Evolutionary conservation across 1,140 invertebrate genomes (phyloP).

Genomic region (Bombus confusus): DNA sequence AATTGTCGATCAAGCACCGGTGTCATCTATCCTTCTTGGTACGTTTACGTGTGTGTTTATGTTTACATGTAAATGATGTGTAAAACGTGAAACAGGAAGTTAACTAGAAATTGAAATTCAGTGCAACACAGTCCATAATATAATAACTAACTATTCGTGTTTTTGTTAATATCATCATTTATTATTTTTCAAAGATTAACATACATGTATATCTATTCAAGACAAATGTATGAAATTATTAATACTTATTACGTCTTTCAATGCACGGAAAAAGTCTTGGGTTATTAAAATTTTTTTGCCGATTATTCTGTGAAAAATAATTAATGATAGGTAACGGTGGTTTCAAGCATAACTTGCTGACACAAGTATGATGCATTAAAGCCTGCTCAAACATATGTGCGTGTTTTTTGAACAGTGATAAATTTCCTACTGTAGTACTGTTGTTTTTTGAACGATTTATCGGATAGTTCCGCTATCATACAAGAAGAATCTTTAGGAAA

Average conservation of each 20-base stretch:
- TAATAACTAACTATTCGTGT: neutral
- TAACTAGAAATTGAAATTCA: neutral
- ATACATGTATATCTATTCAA: neutral
- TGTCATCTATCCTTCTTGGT: neutral
- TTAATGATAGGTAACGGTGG: neutral
- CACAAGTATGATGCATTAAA: neutral
- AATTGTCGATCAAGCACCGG: neutral
- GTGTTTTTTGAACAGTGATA: neutral
- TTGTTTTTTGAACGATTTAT: neutral
- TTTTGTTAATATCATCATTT: neutral
- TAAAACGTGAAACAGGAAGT: neutral
- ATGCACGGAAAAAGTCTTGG: neutral
- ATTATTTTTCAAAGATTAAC: neutral
- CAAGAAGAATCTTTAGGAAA: neutral
- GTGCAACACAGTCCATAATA: slow-evolving; percentile 8
- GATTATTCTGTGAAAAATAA: slow-evolving; percentile 9
- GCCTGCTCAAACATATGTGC: too few species aligned
- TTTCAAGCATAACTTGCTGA: neutral
- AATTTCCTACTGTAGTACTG: neutral
- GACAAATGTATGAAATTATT: neutral
- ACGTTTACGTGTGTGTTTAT: neutral
- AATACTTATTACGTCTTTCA: neutral
- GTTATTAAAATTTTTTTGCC: neutral
- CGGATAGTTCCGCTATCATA: neutral
- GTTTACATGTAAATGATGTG: neutral